Percentiles rank a stretch among this genome's conserved stretches.
Conservation (phyloP, 2,888 invertebrate species). For the Dioctria linearis region DNA sequence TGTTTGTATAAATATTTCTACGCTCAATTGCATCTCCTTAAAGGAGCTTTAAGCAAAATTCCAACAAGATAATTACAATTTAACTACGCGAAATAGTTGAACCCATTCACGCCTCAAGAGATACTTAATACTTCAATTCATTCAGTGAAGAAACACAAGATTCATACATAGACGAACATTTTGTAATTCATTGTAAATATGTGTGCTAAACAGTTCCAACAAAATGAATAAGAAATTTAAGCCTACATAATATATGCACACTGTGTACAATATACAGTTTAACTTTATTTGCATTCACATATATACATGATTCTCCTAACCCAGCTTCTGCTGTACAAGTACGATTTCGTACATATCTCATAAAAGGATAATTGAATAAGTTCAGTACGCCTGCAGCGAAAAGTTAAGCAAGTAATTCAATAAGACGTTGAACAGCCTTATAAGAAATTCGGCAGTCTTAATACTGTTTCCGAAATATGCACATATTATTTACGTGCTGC, state of each 20-base stretch:
- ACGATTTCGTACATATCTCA: neutral
- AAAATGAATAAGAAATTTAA: too few relatives aligned
- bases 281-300: too few relatives aligned
- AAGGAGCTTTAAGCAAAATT: too few relatives aligned
- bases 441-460: neutral
- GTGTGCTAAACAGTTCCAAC: neutral
- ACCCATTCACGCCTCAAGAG: too few relatives aligned
- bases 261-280: neutral
- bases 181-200: neutral
- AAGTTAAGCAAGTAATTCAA: constrained; percentile 35
- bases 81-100: too few relatives aligned
- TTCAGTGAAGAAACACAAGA: neutral
- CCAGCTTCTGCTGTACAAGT: neutral
- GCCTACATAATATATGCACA: neutral
- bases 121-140: neutral
- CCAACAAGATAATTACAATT: too few relatives aligned
- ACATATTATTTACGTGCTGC: neutral
- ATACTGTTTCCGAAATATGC: neutral
- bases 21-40: too few relatives aligned
- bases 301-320: neutral
- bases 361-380: constrained; percentile 29
- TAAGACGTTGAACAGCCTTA: constrained; percentile 2
- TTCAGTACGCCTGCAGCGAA: constrained; percentile 3
- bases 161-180: neutral
- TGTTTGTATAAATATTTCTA: too few relatives aligned